Conservation (phyloP, 2,797 vertebrate species). For the Danio aesculapii region DNA sequence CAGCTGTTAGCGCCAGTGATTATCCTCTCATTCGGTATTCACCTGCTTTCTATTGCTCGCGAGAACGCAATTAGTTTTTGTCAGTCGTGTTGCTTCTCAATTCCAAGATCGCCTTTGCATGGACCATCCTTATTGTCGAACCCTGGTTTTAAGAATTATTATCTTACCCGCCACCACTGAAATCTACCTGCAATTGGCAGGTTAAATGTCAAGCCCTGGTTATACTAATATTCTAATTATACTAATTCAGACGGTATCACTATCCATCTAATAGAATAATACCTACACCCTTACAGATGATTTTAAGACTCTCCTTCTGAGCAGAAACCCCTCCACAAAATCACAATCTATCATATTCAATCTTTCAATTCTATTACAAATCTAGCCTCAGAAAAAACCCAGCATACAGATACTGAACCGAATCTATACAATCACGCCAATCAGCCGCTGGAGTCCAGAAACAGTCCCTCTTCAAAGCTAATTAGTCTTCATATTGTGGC, state of each 20-base stretch:
- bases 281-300: background rate
- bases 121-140: no score
- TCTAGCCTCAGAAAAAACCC: constrained; percentile 20
- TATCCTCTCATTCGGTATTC: no score
- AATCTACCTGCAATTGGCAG: no score
- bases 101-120: no score
- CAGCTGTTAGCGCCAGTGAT: no score
- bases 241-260: background rate
- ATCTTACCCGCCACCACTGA: no score
- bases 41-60: no score
- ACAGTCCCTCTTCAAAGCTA: constrained; percentile 81
- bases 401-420: background rate
- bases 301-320: constrained; percentile 7
- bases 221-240: no score
- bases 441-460: constrained; percentile 71
- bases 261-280: background rate
- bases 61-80: no score
- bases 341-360: background rate
- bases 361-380: background rate
- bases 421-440: constrained; percentile 71
- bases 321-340: constrained; percentile 12
- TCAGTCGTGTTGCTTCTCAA: no score
- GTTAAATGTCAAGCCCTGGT: no score
- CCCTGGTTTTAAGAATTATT: no score
- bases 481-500: constrained; percentile 85